Conservation (phyloP, 2,797 vertebrate species). For the Dendrocincla tyrannina region DNA sequence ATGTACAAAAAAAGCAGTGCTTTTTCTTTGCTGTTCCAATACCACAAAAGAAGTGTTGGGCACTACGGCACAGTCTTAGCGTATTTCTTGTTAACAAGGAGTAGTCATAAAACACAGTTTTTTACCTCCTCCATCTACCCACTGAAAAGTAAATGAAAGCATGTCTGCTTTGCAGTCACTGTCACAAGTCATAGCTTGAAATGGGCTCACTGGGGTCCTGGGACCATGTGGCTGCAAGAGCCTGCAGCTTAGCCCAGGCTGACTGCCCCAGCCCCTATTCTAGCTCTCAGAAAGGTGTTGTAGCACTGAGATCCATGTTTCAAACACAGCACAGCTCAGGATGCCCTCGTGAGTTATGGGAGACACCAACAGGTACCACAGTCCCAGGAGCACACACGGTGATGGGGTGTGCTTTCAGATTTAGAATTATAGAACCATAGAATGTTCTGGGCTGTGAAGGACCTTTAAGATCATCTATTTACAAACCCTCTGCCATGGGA, state of each 20-base stretch:
- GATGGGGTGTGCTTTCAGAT: not conserved
- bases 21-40: not conserved
- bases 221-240: not conserved
- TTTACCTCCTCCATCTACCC: not conserved
- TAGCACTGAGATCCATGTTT: not conserved
- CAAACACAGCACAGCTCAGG: not conserved
- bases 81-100: not conserved
- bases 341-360: not conserved
- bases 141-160: not conserved
- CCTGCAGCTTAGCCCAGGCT: not conserved
- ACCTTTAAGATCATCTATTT: not conserved
- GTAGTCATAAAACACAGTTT: not conserved
- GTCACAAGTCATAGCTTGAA: not conserved
- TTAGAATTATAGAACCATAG: not conserved
- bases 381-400: accelerated
- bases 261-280: not conserved
- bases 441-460: not conserved
- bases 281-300: not conserved
- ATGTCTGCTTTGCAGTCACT: not conserved
- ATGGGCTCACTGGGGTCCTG: not conserved
- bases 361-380: accelerated
- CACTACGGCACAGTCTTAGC: not conserved
- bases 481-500: not conserved
- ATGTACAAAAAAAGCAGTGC: not conserved
- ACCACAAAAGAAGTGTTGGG: not conserved